Percentiles rank a stretch among this genome's conserved stretches.
phyloP scores from a whole-genome alignment of 2,888 invertebrate genomes.

The Tachina lurida region DNA sequence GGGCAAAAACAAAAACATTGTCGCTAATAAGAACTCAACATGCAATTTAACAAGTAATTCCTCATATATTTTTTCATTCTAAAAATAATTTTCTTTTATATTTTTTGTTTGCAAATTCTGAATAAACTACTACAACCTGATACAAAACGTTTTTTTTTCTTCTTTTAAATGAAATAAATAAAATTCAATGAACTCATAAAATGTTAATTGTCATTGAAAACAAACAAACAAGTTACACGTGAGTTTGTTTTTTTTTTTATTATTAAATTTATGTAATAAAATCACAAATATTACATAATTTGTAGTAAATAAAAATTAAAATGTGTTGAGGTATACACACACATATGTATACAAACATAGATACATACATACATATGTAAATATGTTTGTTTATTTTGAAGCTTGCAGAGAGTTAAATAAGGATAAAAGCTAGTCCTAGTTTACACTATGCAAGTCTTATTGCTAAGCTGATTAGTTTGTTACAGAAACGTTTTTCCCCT shows the following conservation, averaged over 20 bases:
- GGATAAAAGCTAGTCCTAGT: not conserved
- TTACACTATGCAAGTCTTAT: too few relatives aligned
- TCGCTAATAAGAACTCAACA: constrained; percentile 1
- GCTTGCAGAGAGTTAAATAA: not conserved
- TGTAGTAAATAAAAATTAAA: constrained; percentile 22
- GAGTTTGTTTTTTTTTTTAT: constrained; percentile 27
- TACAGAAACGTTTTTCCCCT: too few relatives aligned
- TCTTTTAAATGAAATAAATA: not conserved
- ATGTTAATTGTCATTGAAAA: constrained; percentile 48
- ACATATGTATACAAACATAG: not conserved
- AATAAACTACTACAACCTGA: not conserved
- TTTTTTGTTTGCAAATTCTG: not conserved
- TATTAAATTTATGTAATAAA: constrained; percentile 33
- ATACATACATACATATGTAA: not conserved
- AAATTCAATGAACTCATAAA: constrained; percentile 60
- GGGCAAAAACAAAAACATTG: constrained; percentile 3
- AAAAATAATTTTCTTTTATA: not conserved
- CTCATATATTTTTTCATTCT: not conserved
- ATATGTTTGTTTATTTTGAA: not conserved
- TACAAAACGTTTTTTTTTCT: not conserved
- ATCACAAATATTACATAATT: constrained; percentile 31
- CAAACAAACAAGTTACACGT: constrained; percentile 43
- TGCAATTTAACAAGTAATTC: constrained; percentile 13
- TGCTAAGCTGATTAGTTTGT: too few relatives aligned
- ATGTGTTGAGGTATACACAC: not conserved